Evolutionary conservation across 30 jellyfish, hydroid and myxozoan genomes (phyloP).

Genomic region (Aurelia aurita): DNA sequence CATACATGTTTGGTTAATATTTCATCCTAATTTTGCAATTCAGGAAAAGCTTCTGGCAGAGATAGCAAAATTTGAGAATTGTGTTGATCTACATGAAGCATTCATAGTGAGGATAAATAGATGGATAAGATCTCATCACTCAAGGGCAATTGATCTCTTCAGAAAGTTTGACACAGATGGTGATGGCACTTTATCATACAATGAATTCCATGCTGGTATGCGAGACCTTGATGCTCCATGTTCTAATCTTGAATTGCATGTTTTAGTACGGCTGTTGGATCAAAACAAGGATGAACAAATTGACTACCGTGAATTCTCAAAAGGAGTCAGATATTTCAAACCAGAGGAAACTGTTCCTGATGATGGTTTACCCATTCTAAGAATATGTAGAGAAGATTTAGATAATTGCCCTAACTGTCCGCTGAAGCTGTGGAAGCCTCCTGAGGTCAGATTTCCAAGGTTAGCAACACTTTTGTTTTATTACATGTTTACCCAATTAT

Average conservation of each 20-base stretch:
- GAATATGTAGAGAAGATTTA: conserved; percentile 59
- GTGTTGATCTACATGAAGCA: conserved; percentile 57
- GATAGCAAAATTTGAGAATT: conserved; percentile 40
- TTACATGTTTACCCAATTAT: no score
- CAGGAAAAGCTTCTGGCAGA: conserved; percentile 73
- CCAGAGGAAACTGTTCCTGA: conserved; percentile 73
- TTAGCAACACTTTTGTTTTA: conserved; percentile 7
- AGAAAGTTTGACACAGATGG: conserved; percentile 81
- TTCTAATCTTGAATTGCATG: conserved; percentile 64
- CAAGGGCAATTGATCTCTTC: conserved; percentile 81
- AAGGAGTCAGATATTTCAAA: conserved; percentile 73
- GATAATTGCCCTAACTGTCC: conserved; percentile 69
- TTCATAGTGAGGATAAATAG: conserved; percentile 63
- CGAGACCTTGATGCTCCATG: conserved; percentile 87
- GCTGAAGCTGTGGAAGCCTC: conserved; percentile 59
- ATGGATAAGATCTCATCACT: conserved; percentile 65
- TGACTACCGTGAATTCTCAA: conserved; percentile 77
- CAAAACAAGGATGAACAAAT: conserved; percentile 49
- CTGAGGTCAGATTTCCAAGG: conserved; percentile 65
- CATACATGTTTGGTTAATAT: no score
- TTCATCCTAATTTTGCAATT: neutral
- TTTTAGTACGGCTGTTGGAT: conserved; percentile 69
- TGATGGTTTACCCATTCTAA: conserved; percentile 82
- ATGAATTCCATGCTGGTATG: conserved; percentile 84
- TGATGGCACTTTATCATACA: conserved; percentile 70